Percentiles rank a stretch among this genome's conserved stretches.
These are phyloP conservation scores for Apus apus DNA, from an alignment of 2,113 vertebrate genomes.

Conservation along the genomic window DNA sequence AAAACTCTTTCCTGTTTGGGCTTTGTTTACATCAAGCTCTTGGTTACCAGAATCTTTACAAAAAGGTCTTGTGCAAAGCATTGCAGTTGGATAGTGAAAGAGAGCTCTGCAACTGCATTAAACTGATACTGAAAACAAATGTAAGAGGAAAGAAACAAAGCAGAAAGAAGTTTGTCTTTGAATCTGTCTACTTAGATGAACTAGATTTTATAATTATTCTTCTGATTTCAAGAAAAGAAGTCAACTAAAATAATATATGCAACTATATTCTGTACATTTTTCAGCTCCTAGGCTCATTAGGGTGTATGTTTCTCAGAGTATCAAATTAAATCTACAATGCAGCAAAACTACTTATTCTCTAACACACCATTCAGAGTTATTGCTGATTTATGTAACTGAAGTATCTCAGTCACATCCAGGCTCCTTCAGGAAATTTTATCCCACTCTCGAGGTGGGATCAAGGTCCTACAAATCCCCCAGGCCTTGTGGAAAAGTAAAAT, in stretches of 20 bases:
- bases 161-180: not conserved
- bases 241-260: not conserved
- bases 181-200: not conserved
- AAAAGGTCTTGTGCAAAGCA: not conserved
- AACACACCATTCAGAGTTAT: not conserved
- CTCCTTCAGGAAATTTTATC: not conserved
- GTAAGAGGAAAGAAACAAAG: not conserved
- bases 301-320: not conserved
- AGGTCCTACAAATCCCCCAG: not conserved
- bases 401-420: not conserved
- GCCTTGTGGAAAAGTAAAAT: not conserved
- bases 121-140: not conserved
- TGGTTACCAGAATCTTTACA: not conserved
- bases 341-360: not conserved
- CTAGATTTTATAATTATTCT: not conserved
- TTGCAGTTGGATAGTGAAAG: not conserved
- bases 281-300: not conserved
- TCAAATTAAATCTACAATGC: not conserved
- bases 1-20: not conserved
- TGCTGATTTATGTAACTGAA: not conserved
- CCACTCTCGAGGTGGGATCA: not conserved
- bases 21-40: not conserved
- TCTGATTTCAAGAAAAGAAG: not conserved
- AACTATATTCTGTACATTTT: not conserved
- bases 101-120: not conserved